Percentiles rank a stretch among this genome's conserved stretches.
Evolutionary conservation across 2,888 invertebrate species (phyloP).

Genomic region (Allacma fusca): DNA sequence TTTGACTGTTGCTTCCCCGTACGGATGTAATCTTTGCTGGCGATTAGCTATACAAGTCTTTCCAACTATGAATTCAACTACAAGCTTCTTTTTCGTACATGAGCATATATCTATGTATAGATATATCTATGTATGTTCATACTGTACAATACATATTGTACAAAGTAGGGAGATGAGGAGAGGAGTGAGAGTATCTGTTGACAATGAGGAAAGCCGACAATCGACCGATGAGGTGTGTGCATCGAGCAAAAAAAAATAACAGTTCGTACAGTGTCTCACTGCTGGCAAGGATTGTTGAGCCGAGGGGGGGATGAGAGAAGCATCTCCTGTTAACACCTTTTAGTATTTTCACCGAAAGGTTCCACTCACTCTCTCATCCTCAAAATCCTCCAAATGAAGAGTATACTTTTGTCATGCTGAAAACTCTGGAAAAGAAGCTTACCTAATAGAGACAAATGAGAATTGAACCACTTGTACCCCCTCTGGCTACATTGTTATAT

Average conservation of each 20-base stretch:
- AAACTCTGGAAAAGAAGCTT: constrained; percentile 13
- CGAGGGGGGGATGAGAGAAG: constrained; percentile 19
- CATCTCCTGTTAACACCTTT: constrained; percentile 29
- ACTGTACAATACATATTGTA: too few species aligned
- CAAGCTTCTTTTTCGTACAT: neutral
- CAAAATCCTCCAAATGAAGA: neutral
- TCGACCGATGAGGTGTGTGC: constrained; percentile 16
- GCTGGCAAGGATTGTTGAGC: constrained; percentile 29
- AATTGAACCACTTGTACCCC: constrained; percentile 35
- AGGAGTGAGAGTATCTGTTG: constrained; percentile 25
- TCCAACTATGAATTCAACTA: constrained; percentile 10
- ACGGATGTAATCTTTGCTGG: neutral
- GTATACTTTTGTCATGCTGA: neutral
- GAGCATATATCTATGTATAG: neutral
- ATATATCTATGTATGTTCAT: neutral
- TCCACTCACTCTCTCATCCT: neutral
- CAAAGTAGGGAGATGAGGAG: neutral
- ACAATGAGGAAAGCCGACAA: constrained; percentile 24
- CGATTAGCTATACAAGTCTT: constrained; percentile 14
- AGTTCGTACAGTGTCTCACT: neutral
- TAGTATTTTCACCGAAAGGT: constrained; percentile 1
- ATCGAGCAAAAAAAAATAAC: neutral
- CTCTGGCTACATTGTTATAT: constrained; percentile 34
- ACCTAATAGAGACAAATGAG: constrained; percentile 41
- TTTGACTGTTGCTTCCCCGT: too few species aligned